phyloP scores from a whole-genome alignment of 2,113 vertebrate species.

The Peromyscus californicus region DNA sequence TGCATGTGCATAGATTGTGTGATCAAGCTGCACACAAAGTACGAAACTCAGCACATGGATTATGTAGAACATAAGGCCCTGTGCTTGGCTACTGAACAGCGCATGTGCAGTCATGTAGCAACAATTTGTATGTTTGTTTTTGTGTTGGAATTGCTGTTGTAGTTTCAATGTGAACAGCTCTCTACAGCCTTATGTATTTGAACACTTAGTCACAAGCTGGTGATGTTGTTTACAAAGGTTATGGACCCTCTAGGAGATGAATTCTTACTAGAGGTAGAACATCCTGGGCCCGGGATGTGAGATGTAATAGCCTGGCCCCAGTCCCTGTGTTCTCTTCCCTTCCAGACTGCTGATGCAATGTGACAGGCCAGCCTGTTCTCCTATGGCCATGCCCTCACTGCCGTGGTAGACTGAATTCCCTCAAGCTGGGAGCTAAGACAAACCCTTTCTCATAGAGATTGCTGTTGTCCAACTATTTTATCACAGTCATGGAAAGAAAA shows the following conservation, averaged over 20 bases:
- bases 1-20: too few relatives aligned
- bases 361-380: too few relatives aligned
- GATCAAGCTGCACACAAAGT: too few relatives aligned
- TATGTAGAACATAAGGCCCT: too few relatives aligned
- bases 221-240: too few relatives aligned
- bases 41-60: too few relatives aligned
- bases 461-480: neutral
- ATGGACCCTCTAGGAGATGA: neutral
- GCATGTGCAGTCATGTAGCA: too few relatives aligned
- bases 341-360: neutral
- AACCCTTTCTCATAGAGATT: neutral
- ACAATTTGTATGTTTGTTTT: neutral
- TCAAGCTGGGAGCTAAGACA: neutral
- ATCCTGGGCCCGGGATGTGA: neutral
- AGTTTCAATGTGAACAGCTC: neutral
- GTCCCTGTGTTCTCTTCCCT: neutral
- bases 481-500: neutral
- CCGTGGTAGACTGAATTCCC: neutral
- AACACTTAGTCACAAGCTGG: neutral
- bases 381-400: too few relatives aligned
- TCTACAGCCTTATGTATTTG: neutral
- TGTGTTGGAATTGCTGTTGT: neutral
- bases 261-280: neutral
- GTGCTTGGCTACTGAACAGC: too few relatives aligned
- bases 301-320: neutral